Conservation (phyloP, 2,797 vertebrate genomes). For the Leucoraja ocellata region DNA sequence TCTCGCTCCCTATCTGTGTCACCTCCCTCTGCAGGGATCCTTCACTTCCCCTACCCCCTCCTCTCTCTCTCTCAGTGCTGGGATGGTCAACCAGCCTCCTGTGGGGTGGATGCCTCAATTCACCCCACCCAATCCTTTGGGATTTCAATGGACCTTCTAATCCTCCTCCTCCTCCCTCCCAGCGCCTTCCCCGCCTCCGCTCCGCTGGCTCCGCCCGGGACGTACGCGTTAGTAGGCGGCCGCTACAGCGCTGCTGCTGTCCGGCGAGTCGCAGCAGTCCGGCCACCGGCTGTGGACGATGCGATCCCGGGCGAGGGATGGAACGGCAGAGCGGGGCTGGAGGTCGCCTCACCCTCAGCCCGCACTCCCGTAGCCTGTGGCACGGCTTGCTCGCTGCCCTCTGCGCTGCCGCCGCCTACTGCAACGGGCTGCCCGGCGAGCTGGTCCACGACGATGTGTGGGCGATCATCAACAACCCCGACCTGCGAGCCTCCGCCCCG, state of each 20-base stretch:
- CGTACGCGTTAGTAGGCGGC: constrained; percentile 41
- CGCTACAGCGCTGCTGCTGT: constrained; percentile 40
- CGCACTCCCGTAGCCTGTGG: too few species aligned
- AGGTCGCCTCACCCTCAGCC: constrained; percentile 40
- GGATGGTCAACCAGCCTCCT: not conserved
- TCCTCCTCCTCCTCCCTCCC: not conserved
- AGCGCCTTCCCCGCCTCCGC: not conserved
- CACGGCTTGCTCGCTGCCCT: constrained; percentile 56
- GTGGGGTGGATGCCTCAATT: too few species aligned
- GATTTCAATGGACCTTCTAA: too few species aligned
- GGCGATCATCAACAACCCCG: constrained; percentile 90
- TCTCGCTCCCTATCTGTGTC: not conserved
- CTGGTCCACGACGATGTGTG: constrained; percentile 95
- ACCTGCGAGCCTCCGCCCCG: constrained; percentile 69
- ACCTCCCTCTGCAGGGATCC: not conserved
- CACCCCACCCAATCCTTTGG: not conserved
- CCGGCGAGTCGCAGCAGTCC: not conserved
- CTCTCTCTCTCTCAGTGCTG: not conserved
- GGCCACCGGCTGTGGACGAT: constrained; percentile 44
- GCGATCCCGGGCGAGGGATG: constrained; percentile 57
- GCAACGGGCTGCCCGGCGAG: constrained; percentile 79
- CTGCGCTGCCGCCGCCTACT: constrained; percentile 70
- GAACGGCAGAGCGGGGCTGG: constrained; percentile 46
- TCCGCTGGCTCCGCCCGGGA: not conserved
- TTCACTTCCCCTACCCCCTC: not conserved